Conservation (phyloP, 2,888 invertebrate species). For the Lycia hirtaria region DNA sequence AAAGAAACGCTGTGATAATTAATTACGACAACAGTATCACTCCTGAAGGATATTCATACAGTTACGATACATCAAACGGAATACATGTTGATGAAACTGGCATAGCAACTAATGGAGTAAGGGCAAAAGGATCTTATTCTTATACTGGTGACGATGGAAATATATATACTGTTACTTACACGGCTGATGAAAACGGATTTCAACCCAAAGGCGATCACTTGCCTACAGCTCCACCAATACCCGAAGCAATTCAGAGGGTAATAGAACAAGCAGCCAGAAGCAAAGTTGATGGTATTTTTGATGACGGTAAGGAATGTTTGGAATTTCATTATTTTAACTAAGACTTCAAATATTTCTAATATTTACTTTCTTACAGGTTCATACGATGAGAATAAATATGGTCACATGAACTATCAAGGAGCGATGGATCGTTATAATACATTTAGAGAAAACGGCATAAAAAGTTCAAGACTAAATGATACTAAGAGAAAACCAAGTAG, state of each 20-base stretch:
- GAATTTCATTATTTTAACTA: not conserved
- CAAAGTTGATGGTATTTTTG: slow-evolving; percentile 59
- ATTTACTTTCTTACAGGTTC: slow-evolving; percentile 55
- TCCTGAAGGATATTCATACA: slow-evolving; percentile 67
- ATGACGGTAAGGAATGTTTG: slow-evolving; percentile 68
- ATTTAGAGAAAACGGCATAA: not conserved
- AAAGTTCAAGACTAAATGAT: not conserved
- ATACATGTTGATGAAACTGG: slow-evolving; percentile 73
- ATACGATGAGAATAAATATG: slow-evolving; percentile 72
- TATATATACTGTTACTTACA: slow-evolving; percentile 63
- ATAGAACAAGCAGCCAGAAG: slow-evolving; percentile 66
- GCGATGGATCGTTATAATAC: slow-evolving; percentile 28
- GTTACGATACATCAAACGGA: slow-evolving; percentile 73
- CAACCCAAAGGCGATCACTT: slow-evolving; percentile 71
- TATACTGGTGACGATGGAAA: slow-evolving; percentile 76
- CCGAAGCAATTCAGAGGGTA: slow-evolving; percentile 67
- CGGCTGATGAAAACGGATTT: slow-evolving; percentile 77
- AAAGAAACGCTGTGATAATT: slow-evolving; percentile 63
- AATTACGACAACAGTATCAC: slow-evolving; percentile 62
- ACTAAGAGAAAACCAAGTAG: not conserved
- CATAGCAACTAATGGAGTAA: slow-evolving; percentile 63
- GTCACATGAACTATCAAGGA: slow-evolving; percentile 60
- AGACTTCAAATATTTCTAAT: not conserved
- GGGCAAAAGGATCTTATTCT: slow-evolving; percentile 69
- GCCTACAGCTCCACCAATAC: slow-evolving; percentile 73